Percentiles rank a stretch among this genome's conserved stretches.
Conservation (phyloP, 2,888 invertebrate species). For the Autographa gamma region DNA sequence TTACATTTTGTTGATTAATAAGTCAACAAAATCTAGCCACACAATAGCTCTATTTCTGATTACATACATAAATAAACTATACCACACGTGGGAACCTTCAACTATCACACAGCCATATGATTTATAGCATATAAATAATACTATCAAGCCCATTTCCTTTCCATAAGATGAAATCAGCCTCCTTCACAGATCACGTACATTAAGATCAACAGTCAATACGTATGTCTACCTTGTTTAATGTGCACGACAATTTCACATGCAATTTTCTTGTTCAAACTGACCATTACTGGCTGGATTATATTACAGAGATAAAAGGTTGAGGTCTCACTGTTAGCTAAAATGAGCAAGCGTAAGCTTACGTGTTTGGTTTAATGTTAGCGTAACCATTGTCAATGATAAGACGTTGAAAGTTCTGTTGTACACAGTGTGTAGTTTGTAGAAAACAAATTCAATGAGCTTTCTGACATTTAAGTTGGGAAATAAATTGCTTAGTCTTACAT, state of each 20-base stretch:
- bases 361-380: not conserved
- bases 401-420: too few species aligned
- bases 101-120: too few species aligned
- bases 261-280: conserved; percentile 77
- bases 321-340: conserved; percentile 18
- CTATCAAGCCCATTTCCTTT: not conserved
- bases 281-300: conserved; percentile 64
- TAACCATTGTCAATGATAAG: too few species aligned
- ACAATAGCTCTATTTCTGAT: too few species aligned
- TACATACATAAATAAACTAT: too few species aligned
- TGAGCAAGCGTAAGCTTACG: not conserved
- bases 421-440: too few species aligned
- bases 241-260: conserved; percentile 69
- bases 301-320: conserved; percentile 44
- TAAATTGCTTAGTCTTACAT: too few species aligned
- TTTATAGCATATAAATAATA: not conserved
- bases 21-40: too few species aligned
- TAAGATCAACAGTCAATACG: conserved; percentile 54
- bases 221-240: conserved; percentile 25
- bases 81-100: too few species aligned
- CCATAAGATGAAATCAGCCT: not conserved
- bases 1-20: too few species aligned
- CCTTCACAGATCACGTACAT: conserved; percentile 39
- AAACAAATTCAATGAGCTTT: too few species aligned
- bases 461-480: too few species aligned